Percentiles rank a stretch among this genome's conserved stretches.
Evolutionary conservation across 2,113 vertebrate genomes (phyloP).

Genomic region (Chaetorhynchus papuensis): DNA sequence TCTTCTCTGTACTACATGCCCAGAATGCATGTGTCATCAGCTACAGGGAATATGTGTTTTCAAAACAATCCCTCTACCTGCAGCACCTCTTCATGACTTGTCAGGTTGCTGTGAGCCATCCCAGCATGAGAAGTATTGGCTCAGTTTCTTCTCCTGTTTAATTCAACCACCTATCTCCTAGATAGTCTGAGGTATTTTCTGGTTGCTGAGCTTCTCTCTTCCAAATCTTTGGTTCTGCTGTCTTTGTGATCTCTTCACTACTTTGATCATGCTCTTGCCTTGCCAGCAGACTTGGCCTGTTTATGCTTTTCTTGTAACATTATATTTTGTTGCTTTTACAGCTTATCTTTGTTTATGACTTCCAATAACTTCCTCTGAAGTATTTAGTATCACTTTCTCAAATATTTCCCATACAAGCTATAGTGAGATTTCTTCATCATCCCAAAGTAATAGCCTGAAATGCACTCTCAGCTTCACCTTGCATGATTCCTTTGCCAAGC

Average conservation of each 20-base stretch:
- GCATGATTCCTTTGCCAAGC: neutral
- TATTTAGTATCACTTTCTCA: constrained; percentile 16
- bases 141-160: neutral
- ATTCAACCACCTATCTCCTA: neutral
- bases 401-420: constrained; percentile 23
- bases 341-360: constrained; percentile 42
- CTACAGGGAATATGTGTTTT: neutral
- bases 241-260: neutral
- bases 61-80: neutral
- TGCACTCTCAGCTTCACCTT: constrained; percentile 17
- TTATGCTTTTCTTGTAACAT: constrained; percentile 12
- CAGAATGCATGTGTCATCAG: neutral
- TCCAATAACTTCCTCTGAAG: constrained; percentile 29
- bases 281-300: neutral
- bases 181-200: neutral
- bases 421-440: neutral
- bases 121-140: neutral
- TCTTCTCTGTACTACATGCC: neutral
- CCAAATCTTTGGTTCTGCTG: neutral
- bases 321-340: neutral
- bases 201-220: neutral
- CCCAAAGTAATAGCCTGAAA: neutral
- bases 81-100: neutral
- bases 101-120: neutral
- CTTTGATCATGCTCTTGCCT: constrained; percentile 3